Evolutionary conservation across 2,888 invertebrate genomes (phyloP).

Genomic region (Hirtodrosophila trivittata): DNA sequence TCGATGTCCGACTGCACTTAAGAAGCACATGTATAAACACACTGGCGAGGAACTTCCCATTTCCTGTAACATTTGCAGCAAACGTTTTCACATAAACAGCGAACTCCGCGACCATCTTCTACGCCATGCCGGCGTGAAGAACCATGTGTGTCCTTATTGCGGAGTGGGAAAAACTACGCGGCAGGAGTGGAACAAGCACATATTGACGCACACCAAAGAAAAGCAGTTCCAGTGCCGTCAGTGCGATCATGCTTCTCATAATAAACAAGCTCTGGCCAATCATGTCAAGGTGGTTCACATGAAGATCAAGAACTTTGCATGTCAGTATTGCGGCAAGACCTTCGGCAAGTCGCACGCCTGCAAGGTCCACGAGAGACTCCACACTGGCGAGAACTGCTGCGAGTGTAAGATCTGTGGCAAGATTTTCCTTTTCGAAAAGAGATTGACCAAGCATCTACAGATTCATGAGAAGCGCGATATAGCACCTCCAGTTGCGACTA

Average conservation of each 20-base stretch:
- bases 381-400: slow-evolving; percentile 80
- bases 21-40: slow-evolving; percentile 82
- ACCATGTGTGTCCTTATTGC: slow-evolving; percentile 82
- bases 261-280: slow-evolving; percentile 79
- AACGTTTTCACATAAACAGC: slow-evolving; percentile 81
- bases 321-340: slow-evolving; percentile 81
- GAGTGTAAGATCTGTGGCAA: slow-evolving; percentile 81
- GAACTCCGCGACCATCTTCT: slow-evolving; percentile 82
- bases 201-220: slow-evolving; percentile 82
- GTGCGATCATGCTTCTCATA: slow-evolving; percentile 80
- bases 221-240: slow-evolving; percentile 80
- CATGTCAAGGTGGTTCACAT: slow-evolving; percentile 81
- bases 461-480: slow-evolving; percentile 80
- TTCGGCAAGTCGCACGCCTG: slow-evolving; percentile 81
- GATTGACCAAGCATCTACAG: slow-evolving; percentile 80
- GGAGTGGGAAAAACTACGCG: slow-evolving; percentile 82
- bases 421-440: slow-evolving; percentile 79
- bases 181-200: slow-evolving; percentile 81
- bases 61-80: slow-evolving; percentile 81
- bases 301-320: slow-evolving; percentile 81
- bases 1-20: slow-evolving; percentile 81
- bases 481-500: slow-evolving; percentile 38
- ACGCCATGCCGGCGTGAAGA: slow-evolving; percentile 82
- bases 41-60: slow-evolving; percentile 81
- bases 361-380: slow-evolving; percentile 80